Percentiles rank a stretch among this genome's conserved stretches.
Evolutionary conservation across 1,140 invertebrate genomes (phyloP).

Genomic region (Saccostrea glomerata): DNA sequence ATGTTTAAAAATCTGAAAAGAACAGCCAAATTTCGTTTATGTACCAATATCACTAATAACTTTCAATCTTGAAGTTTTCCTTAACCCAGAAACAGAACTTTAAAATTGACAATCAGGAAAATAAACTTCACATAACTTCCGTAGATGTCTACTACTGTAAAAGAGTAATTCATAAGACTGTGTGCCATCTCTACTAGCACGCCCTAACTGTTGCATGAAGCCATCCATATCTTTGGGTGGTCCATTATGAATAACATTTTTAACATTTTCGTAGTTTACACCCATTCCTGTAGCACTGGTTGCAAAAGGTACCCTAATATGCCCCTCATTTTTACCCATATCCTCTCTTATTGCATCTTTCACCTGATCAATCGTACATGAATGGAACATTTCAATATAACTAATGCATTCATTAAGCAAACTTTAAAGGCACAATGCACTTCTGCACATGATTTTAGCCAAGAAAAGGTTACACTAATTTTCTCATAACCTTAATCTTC

Average conservation of each 20-base stretch:
- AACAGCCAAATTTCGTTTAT: too few species aligned
- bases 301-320: slow-evolving; percentile 43
- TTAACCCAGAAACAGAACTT: too few species aligned
- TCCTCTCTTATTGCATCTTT: slow-evolving; percentile 51
- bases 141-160: not conserved
- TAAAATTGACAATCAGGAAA: too few species aligned
- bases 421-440: not conserved
- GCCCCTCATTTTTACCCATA: slow-evolving; percentile 40
- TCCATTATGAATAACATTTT: slow-evolving; percentile 51
- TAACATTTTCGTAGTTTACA: slow-evolving; percentile 46
- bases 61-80: too few species aligned
- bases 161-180: slow-evolving; percentile 18
- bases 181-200: slow-evolving; percentile 44
- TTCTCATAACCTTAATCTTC: slow-evolving; percentile 9
- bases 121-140: too few species aligned
- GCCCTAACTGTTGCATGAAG: slow-evolving; percentile 4
- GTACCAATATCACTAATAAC: too few species aligned
- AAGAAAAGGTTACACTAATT: not conserved
- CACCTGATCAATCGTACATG: slow-evolving; percentile 43
- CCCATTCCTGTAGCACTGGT: slow-evolving; percentile 60
- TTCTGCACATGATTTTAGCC: not conserved
- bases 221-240: slow-evolving; percentile 47
- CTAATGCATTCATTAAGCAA: not conserved
- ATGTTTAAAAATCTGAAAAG: too few species aligned
- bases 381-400: slow-evolving; percentile 48